These are phyloP conservation scores for Laterallus jamaicensis DNA, from an alignment of 2,113 vertebrate species.

Conservation along the genomic window DNA sequence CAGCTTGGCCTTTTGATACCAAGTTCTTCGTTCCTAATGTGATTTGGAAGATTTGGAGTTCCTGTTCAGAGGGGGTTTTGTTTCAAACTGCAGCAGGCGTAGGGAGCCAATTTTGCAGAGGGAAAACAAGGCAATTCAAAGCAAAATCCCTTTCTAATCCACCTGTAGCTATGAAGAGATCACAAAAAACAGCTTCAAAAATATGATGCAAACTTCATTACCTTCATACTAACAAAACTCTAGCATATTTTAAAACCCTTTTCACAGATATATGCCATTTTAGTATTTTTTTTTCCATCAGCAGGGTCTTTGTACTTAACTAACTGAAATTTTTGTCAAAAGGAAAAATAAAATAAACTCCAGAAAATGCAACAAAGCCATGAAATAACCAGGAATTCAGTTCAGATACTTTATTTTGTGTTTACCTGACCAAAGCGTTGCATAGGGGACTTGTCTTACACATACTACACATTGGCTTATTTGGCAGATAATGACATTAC, in stretches of 20 bases:
- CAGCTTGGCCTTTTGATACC: constrained; percentile 81
- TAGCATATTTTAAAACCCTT: constrained; percentile 42
- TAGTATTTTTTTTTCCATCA: constrained; percentile 39
- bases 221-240: background rate
- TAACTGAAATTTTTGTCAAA: constrained; percentile 44
- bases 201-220: constrained; percentile 57
- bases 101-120: constrained; percentile 64
- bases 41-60: constrained; percentile 70
- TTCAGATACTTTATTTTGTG: background rate
- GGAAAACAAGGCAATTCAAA: constrained; percentile 68
- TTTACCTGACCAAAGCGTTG: background rate
- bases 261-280: constrained; percentile 32
- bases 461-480: background rate
- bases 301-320: constrained; percentile 12
- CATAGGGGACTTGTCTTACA: background rate
- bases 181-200: constrained; percentile 47
- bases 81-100: constrained; percentile 70
- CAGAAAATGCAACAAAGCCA: background rate
- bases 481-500: constrained; percentile 55
- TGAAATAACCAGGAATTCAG: background rate
- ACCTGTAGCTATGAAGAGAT: constrained; percentile 61
- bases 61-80: constrained; percentile 65
- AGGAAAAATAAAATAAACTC: background rate
- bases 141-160: constrained; percentile 68
- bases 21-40: constrained; percentile 77